A percentile compares a stretch with the other conserved stretches of the same genome.
Evolutionary conservation across 2,888 invertebrate species (phyloP).

Genomic region (Acrobasis suavella): DNA sequence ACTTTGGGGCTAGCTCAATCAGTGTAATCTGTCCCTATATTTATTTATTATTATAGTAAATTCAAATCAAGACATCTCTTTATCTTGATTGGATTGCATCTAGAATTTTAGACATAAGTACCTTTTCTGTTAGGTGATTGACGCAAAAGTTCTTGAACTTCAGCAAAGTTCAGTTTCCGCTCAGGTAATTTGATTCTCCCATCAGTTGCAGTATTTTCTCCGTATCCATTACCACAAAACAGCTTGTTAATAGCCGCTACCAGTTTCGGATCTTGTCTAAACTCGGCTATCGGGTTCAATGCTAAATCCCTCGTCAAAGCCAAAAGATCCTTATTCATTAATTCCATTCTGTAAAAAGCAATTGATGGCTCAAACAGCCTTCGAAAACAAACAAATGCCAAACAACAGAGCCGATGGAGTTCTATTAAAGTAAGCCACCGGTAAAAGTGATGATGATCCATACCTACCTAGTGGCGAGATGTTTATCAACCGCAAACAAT

Average conservation of each 20-base stretch:
- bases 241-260: slow-evolving; percentile 67
- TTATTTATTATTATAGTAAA: too few species aligned
- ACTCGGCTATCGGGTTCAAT: slow-evolving; percentile 44
- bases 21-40: too few species aligned
- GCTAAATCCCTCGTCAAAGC: slow-evolving; percentile 53
- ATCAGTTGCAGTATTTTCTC: slow-evolving; percentile 28
- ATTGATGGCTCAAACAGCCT: slow-evolving; percentile 44
- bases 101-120: neutral
- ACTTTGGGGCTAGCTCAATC: too few species aligned
- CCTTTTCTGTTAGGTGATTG: slow-evolving; percentile 32
- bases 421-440: slow-evolving; percentile 68
- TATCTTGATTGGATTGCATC: too few species aligned
- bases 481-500: slow-evolving; percentile 82
- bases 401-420: slow-evolving; percentile 58
- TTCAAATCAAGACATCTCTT: too few species aligned
- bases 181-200: slow-evolving; percentile 52
- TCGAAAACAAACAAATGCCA: slow-evolving; percentile 68
- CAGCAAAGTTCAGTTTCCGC: slow-evolving; percentile 63
- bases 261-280: slow-evolving; percentile 66
- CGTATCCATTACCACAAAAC: slow-evolving; percentile 39
- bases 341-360: slow-evolving; percentile 63
- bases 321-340: slow-evolving; percentile 63
- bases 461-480: slow-evolving; percentile 79
- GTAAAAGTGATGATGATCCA: slow-evolving; percentile 78
- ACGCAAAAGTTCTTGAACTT: slow-evolving; percentile 60